Evolutionary conservation across 2,113 vertebrate genomes (phyloP), one percentile per base, ranked within the genome.

Genomic region (Parus major): DNA sequence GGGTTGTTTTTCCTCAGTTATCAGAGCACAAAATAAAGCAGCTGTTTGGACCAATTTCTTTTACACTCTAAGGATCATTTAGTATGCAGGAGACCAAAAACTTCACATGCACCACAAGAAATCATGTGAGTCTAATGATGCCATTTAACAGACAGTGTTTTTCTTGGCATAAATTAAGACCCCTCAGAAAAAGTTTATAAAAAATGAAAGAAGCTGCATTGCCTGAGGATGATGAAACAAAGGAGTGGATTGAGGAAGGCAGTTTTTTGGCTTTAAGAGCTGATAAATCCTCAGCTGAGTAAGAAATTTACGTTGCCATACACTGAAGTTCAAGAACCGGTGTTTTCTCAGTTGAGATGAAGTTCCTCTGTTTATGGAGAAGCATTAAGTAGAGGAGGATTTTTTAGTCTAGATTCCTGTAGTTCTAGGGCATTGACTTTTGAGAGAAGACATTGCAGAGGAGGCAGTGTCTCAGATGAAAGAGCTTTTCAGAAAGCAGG

Each of bases 101-200:
- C 78, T 92, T 96, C 57, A 78, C 73, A 69, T 35, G 76, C 55
- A 64, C 89, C 66, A 39, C 46, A 89, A 95, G 91, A 91, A 93
- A 83, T 90, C 82, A 53, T 46, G 35, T 82, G 92, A 88, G 72
- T 88, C 94, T 96, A 94, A 96, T 91, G 90, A 90, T 90, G 94
- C 96, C 92, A 61, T 97, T 97, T 97, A 95, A 88, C 95, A 94
- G 88, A 85, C 68, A 59, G 33, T 66, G 73, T 90, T 82, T 91
- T 96, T 96, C 85, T 96, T 95, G 90, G 93, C 78, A 56, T 93
- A 92, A 94, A 93, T 95, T 92, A 93, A 92, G 92, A 95, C 59
- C 77, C 44, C 50, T 93, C 96, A 96, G 82, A 95, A 96, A 94
- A 94, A 88, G 47, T 25, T 78, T 75, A 21, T 72, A 88, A 95